A percentile compares a stretch with the other conserved stretches of the same genome.
Conservation (phyloP, 2,888 invertebrate genomes). For the Diplolepis rosae region DNA sequence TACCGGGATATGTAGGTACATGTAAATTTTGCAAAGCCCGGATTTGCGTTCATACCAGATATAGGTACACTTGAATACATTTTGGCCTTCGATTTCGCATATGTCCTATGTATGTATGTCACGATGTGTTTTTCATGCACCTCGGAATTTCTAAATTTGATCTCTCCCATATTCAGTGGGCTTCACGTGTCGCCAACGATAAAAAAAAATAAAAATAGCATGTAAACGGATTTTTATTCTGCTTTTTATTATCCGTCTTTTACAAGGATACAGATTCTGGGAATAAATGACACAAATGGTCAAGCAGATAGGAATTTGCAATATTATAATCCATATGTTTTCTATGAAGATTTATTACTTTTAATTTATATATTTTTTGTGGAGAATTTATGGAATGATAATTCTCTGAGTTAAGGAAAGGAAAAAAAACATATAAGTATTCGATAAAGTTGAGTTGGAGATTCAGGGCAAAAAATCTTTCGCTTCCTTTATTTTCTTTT, state of each 20-base stretch:
- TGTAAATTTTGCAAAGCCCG: slow-evolving; percentile 12
- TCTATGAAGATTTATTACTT: too few relatives aligned
- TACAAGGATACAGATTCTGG: background rate
- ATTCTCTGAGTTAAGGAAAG: too few relatives aligned
- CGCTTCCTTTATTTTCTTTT: background rate
- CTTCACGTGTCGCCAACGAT: background rate
- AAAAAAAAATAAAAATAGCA: background rate
- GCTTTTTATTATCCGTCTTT: background rate
- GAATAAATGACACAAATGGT: too few relatives aligned
- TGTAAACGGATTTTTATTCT: background rate
- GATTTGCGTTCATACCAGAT: slow-evolving; percentile 1
- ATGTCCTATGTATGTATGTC: slow-evolving; percentile 25
- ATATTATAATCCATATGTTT: too few relatives aligned
- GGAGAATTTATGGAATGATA: too few relatives aligned
- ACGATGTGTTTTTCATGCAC: slow-evolving; percentile 28
- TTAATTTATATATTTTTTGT: too few relatives aligned
- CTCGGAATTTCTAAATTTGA: slow-evolving; percentile 28
- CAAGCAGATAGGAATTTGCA: too few relatives aligned
- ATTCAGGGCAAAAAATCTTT: background rate
- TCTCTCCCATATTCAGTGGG: slow-evolving; percentile 6
- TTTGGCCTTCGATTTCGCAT: background rate
- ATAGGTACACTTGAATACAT: background rate
- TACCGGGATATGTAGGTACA: slow-evolving; percentile 9
- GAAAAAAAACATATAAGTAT: too few relatives aligned
- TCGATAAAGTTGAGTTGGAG: too few relatives aligned